These are phyloP conservation scores for Sphinx pinastri DNA, from an alignment of 2,888 invertebrate species.

Conservation along the genomic window DNA sequence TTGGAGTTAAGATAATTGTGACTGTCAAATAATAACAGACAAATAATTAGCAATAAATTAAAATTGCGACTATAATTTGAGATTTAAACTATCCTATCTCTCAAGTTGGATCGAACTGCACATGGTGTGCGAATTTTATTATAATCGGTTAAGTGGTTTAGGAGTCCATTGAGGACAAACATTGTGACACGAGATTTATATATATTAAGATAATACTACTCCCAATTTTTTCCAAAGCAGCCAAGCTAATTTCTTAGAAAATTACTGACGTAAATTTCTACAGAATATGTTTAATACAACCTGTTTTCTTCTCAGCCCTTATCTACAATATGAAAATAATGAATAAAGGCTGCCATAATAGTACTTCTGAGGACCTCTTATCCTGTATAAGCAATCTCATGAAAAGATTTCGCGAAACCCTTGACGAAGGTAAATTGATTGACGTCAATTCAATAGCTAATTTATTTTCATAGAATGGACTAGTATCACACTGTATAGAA, in stretches of 20 bases:
- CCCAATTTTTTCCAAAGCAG: not conserved
- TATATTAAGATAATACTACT: not conserved
- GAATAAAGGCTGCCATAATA: slow-evolving; percentile 22
- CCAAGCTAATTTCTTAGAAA: not conserved
- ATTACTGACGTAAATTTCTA: not conserved
- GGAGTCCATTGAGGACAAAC: too few relatives aligned
- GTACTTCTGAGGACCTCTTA: slow-evolving; percentile 11
- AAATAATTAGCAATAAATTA: too few relatives aligned
- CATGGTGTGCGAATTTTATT: too few relatives aligned
- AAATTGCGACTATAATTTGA: too few relatives aligned
- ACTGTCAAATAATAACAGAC: too few relatives aligned
- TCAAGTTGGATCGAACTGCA: too few relatives aligned
- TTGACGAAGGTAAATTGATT: slow-evolving; percentile 24
- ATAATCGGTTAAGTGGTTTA: too few relatives aligned
- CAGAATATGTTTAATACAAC: not conserved
- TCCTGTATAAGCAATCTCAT: slow-evolving; percentile 17
- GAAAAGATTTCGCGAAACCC: slow-evolving; percentile 23
- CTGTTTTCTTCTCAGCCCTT: not conserved
- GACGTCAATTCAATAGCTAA: slow-evolving; percentile 25
- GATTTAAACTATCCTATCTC: too few relatives aligned
- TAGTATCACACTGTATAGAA: not conserved
- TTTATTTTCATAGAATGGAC: slow-evolving; percentile 10
- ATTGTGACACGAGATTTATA: too few relatives aligned
- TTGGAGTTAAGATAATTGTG: too few relatives aligned
- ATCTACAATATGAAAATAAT: slow-evolving; percentile 5